Conservation (phyloP, 2,888 invertebrate species). For the Andrena hattorfiana region DNA sequence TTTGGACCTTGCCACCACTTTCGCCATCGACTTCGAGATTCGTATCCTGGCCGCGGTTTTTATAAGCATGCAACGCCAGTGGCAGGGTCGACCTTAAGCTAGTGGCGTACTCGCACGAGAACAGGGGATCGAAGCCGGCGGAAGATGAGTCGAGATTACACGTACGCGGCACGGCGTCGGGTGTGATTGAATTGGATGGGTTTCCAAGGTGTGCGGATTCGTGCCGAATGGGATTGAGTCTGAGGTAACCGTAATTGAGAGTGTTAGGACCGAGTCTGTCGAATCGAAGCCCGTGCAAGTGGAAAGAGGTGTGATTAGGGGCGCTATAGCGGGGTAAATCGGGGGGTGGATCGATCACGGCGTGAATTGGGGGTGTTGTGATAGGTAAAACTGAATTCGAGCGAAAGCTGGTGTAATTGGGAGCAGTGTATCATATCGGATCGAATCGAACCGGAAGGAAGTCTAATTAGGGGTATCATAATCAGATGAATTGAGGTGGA, state of each 20-base stretch:
- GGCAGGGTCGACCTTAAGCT: slow-evolving; percentile 62
- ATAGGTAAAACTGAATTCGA: too few species aligned
- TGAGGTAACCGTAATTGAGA: neutral
- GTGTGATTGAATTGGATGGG: neutral
- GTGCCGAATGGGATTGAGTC: neutral
- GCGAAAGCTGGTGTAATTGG: too few species aligned
- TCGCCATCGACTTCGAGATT: slow-evolving; percentile 68
- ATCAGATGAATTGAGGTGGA: too few species aligned
- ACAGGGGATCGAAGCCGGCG: slow-evolving; percentile 12
- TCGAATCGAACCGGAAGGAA: too few species aligned
- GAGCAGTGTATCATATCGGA: too few species aligned
- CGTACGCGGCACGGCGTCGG: neutral
- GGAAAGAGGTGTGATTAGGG: too few species aligned
- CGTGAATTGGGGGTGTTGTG: too few species aligned
- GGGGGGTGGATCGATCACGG: too few species aligned
- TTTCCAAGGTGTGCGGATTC: neutral
- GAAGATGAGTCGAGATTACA: slow-evolving; percentile 19
- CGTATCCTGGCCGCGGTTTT: slow-evolving; percentile 77
- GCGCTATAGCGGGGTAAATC: too few species aligned
- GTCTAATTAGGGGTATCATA: too few species aligned
- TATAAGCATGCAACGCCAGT: slow-evolving; percentile 76
- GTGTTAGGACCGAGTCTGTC: neutral
- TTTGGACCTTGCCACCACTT: slow-evolving; percentile 72
- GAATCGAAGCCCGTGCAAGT: too few species aligned
- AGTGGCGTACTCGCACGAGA: slow-evolving; percentile 10